Evolutionary conservation across 2,113 vertebrate species (phyloP).

Genomic region (Nanorana parkeri): DNA sequence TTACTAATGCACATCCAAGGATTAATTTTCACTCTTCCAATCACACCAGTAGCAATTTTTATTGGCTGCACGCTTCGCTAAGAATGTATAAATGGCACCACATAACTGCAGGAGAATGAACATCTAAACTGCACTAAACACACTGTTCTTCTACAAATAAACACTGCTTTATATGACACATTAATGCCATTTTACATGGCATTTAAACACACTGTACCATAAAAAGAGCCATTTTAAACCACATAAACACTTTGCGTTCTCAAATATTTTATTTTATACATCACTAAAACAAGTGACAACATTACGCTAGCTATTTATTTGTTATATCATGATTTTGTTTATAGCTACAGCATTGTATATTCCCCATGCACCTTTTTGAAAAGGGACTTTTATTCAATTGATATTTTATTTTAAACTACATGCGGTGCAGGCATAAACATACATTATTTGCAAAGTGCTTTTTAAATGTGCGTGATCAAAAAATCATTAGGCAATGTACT

Average conservation of each 20-base stretch:
- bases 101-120: conserved; percentile 33
- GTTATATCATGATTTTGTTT: conserved; percentile 22
- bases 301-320: conserved; percentile 13
- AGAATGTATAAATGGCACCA: conserved; percentile 41
- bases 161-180: conserved; percentile 46
- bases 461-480: too few species aligned
- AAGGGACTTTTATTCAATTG: background rate
- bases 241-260: conserved; percentile 18
- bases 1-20: conserved; percentile 1
- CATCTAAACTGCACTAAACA: conserved; percentile 22
- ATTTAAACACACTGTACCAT: conserved; percentile 45
- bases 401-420: background rate
- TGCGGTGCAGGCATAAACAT: background rate
- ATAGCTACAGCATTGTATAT: background rate
- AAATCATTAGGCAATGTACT: too few species aligned
- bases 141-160: conserved; percentile 45
- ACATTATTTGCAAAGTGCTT: too few species aligned
- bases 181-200: conserved; percentile 49
- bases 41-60: conserved; percentile 23
- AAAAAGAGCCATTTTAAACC: conserved; percentile 43
- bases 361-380: background rate
- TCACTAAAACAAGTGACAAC: conserved; percentile 31
- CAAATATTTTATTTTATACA: conserved; percentile 33
- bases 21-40: conserved; percentile 9
- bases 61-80: conserved; percentile 29